Conservation (phyloP, 2,113 vertebrate genomes). For the Notiomystis cincta region DNA sequence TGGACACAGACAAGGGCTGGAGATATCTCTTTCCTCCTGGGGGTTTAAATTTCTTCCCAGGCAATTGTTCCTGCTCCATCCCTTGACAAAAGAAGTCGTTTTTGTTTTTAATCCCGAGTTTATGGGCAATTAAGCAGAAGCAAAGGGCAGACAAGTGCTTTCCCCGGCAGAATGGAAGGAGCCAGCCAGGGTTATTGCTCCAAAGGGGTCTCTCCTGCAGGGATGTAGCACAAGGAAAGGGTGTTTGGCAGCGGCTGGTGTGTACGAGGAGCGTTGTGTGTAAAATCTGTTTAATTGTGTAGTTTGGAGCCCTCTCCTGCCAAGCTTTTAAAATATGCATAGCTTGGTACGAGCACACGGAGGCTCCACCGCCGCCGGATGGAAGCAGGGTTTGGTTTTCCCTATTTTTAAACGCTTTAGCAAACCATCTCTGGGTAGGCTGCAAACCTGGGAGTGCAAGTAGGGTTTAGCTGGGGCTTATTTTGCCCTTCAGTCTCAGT, state of each 20-base stretch:
- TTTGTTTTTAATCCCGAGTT: background rate
- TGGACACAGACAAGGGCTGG: background rate
- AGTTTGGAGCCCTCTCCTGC: conserved; percentile 68
- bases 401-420: background rate
- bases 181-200: accelerated
- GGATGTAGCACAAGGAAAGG: background rate
- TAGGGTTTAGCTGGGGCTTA: accelerated
- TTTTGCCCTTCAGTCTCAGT: background rate
- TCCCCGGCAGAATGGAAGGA: background rate
- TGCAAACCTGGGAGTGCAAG: background rate
- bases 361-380: background rate
- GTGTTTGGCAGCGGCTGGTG: background rate
- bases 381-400: background rate
- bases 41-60: conserved; percentile 1
- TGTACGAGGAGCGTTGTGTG: accelerated
- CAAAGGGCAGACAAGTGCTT: background rate
- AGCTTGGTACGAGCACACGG: background rate
- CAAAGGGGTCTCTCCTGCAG: background rate
- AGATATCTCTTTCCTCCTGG: background rate
- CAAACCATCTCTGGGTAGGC: background rate
- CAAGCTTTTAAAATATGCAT: conserved; percentile 51
- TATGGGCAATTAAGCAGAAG: background rate
- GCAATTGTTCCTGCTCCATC: background rate
- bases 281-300: conserved; percentile 13
- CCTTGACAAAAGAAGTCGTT: background rate